Evolutionary conservation across 1,140 invertebrate genomes (phyloP).

Genomic region (Drosophila ironensis): DNA sequence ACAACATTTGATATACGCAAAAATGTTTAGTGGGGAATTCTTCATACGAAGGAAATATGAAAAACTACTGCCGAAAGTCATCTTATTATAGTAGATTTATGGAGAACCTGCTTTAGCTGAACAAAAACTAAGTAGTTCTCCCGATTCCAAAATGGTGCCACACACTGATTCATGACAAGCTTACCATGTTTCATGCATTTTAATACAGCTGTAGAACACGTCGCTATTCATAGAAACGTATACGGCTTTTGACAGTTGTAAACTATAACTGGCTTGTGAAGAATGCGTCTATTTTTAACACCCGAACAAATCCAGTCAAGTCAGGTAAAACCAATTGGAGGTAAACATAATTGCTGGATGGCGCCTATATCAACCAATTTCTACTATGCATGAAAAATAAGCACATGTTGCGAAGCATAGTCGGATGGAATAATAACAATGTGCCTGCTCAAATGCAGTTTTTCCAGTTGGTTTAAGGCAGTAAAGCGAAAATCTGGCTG

Average conservation of each 20-base stretch:
- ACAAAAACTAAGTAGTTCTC: no score
- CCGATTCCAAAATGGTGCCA: no score
- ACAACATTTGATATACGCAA: no score
- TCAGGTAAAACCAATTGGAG: background rate
- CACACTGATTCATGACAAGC: no score
- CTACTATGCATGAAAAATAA: conserved; percentile 37
- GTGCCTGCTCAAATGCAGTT: conserved; percentile 44
- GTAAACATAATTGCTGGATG: conserved; percentile 54
- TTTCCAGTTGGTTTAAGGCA: conserved; percentile 9
- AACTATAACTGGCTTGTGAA: conserved; percentile 35
- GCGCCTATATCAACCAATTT: conserved; percentile 43
- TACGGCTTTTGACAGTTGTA: conserved; percentile 57
- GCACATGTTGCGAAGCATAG: conserved; percentile 5
- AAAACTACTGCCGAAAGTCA: no score
- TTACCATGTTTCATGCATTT: conserved; percentile 8
- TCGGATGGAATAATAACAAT: conserved; percentile 49
- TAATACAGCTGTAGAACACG: conserved; percentile 6
- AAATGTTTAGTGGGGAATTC: no score
- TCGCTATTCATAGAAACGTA: conserved; percentile 8
- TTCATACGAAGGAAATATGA: no score
- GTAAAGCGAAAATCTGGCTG: conserved; percentile 11
- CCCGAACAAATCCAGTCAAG: conserved; percentile 11
- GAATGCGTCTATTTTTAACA: conserved; percentile 62
- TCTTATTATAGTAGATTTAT: no score
- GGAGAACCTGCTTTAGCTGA: no score